Percentiles rank a stretch among this genome's conserved stretches.
Conservation (phyloP, 37 sponge, comb jelly and placozoan genomes). For the Aplysina aerophoba region DNA sequence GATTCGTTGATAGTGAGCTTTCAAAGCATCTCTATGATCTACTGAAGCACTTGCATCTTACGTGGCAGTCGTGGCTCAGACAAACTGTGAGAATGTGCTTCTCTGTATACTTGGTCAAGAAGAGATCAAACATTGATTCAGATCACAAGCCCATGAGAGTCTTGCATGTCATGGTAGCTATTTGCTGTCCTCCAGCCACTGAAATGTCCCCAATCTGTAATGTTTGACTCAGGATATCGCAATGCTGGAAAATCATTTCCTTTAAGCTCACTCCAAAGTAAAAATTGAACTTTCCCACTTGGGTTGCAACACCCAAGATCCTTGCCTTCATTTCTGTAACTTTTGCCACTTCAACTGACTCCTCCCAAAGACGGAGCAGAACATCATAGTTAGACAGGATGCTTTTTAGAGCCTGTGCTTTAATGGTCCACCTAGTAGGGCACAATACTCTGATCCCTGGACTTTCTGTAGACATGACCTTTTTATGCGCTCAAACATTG, state of each 20-base stretch:
- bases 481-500: not conserved
- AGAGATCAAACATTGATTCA: conserved; percentile 19
- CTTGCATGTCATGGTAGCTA: conserved; percentile 33
- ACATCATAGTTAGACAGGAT: conserved; percentile 55
- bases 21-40: conserved; percentile 19
- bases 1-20: conserved; percentile 16
- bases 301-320: conserved; percentile 60
- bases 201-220: conserved; percentile 36
- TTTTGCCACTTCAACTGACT: conserved; percentile 53
- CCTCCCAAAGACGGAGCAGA: conserved; percentile 51
- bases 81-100: conserved; percentile 11
- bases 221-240: conserved; percentile 39
- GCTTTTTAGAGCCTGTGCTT: conserved; percentile 54
- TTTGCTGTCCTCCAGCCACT: conserved; percentile 46
- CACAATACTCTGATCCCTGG: conserved; percentile 26
- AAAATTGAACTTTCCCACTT: conserved; percentile 56
- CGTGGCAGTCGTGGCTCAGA: conserved; percentile 39
- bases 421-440: conserved; percentile 57
- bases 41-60: conserved; percentile 37
- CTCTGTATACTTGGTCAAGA: conserved; percentile 10
- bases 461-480: not conserved
- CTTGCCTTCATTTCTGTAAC: conserved; percentile 72
- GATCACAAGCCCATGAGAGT: conserved; percentile 27
- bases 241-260: conserved; percentile 51
- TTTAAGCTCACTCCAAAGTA: conserved; percentile 66